Evolutionary conservation across 2,113 vertebrate species (phyloP).

Genomic region (Ciconia stormi): DNA sequence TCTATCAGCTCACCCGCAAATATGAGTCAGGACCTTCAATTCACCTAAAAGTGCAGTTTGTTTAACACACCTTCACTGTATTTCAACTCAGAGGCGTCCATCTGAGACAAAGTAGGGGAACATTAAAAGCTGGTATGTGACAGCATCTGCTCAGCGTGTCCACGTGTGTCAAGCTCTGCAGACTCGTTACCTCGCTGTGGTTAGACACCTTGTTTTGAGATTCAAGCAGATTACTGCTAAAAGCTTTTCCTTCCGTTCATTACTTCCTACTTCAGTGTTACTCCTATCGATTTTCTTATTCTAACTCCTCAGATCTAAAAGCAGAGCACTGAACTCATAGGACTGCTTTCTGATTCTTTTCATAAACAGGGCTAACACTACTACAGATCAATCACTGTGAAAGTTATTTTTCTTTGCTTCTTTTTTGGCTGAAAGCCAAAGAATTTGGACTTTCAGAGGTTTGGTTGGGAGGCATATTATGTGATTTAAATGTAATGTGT

Average conservation of each 20-base stretch:
- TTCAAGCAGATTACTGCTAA: neutral
- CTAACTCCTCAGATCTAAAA: slow-evolving; percentile 33
- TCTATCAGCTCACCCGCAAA: neutral
- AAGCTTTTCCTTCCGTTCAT: slow-evolving; percentile 66
- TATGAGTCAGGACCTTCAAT: neutral
- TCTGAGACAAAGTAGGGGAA: neutral
- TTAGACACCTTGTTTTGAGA: slow-evolving; percentile 59
- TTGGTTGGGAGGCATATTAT: neutral
- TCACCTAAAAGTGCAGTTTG: neutral
- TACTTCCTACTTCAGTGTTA: slow-evolving; percentile 57
- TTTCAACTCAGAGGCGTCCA: neutral
- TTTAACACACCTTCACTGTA: neutral
- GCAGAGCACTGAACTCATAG: slow-evolving; percentile 17
- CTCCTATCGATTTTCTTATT: slow-evolving; percentile 65
- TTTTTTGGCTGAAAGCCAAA: neutral
- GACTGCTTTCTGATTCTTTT: neutral
- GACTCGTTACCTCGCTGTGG: neutral
- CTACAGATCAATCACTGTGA: neutral
- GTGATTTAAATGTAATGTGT: neutral
- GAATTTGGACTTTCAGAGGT: neutral
- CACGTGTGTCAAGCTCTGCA: neutral
- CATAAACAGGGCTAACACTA: neutral
- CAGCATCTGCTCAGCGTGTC: neutral
- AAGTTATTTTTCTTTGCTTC: neutral
- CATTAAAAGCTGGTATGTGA: neutral